phyloP scores from a whole-genome alignment of 2,113 vertebrate species.

The Serinus canaria region DNA sequence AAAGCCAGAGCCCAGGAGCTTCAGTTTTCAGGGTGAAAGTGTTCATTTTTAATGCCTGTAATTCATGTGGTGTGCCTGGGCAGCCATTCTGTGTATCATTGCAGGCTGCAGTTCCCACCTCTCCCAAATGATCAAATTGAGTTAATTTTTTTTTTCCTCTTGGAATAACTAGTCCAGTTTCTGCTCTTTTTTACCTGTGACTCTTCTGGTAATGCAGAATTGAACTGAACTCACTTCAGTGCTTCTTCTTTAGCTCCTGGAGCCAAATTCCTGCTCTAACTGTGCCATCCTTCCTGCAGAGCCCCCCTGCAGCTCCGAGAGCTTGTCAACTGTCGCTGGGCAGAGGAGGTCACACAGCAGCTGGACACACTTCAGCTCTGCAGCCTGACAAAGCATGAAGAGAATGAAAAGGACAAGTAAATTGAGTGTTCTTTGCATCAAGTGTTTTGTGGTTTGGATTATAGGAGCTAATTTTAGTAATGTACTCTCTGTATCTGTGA shows the following conservation, averaged over 20 bases:
- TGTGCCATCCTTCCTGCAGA: constrained; percentile 62
- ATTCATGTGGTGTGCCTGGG: background rate
- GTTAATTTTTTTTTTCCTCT: no score
- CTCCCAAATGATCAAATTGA: background rate
- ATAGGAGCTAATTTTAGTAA: background rate
- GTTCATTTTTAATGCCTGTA: background rate
- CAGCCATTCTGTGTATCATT: background rate
- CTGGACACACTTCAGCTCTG: constrained; percentile 96
- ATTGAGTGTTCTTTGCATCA: background rate
- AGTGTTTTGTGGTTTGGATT: background rate
- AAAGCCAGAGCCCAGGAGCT: background rate
- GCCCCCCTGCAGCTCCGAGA: constrained; percentile 94
- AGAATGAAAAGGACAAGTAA: constrained; percentile 98
- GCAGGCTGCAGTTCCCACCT: background rate
- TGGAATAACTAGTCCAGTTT: background rate
- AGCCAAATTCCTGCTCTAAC: constrained; percentile 1
- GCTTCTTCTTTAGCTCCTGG: background rate
- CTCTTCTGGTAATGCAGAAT: background rate
- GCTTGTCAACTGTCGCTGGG: constrained; percentile 98
- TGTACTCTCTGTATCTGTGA: background rate
- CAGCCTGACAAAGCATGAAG: constrained; percentile 94
- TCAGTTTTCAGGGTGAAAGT: background rate
- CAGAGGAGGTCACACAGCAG: constrained; percentile 97
- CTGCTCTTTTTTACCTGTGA: background rate
- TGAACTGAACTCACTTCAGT: background rate